Percentiles rank a stretch among this genome's conserved stretches.
Conservation (phyloP, 2,888 invertebrate genomes). For the Poecilobothrus nobilitatus region DNA sequence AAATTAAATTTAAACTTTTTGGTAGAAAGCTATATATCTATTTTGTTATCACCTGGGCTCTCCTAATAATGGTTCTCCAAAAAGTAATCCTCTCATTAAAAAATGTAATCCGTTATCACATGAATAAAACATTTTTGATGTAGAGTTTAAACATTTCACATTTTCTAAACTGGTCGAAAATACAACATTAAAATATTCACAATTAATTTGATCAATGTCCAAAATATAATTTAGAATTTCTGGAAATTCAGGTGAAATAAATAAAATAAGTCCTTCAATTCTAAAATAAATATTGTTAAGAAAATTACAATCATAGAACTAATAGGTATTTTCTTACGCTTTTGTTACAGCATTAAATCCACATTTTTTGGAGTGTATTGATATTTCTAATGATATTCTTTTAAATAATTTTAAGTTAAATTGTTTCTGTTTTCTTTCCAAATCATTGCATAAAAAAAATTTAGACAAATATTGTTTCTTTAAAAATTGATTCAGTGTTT, state of each 20-base stretch:
- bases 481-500: not conserved
- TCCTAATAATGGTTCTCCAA: slow-evolving; percentile 30
- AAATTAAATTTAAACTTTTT: slow-evolving; percentile 11
- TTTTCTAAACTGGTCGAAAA: not conserved
- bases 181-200: not conserved
- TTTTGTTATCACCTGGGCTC: slow-evolving; percentile 29
- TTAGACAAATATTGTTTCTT: not conserved
- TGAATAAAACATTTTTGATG: not conserved
- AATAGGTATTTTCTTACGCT: not conserved
- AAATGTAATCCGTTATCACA: slow-evolving; percentile 13
- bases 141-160: not conserved
- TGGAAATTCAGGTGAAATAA: not conserved
- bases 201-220: slow-evolving; percentile 10
- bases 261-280: not conserved
- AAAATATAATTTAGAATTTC: slow-evolving; percentile 8
- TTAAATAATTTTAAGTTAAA: not conserved
- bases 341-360: slow-evolving; percentile 4
- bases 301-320: not conserved
- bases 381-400: slow-evolving; percentile 9
- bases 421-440: not conserved
- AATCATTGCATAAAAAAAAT: not conserved
- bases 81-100: slow-evolving; percentile 26
- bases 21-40: not conserved
- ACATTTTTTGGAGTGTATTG: not conserved
- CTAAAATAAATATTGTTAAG: not conserved